Base-by-base conservation (phyloP, 1,140 invertebrate genomes). In the Lordiphosa stackelbergi region DNA sequence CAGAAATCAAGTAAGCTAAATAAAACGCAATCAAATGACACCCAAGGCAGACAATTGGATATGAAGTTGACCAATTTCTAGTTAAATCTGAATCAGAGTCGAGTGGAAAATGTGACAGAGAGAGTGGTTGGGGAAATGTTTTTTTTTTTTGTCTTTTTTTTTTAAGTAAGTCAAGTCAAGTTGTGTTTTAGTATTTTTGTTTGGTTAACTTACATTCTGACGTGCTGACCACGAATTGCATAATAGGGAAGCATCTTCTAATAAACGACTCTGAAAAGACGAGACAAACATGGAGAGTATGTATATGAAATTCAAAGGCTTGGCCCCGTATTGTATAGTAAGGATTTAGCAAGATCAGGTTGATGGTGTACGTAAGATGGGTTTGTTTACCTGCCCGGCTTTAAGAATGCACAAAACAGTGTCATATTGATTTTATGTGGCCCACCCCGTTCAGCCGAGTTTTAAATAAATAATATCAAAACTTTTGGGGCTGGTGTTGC, bases 151-250 rank as follows among this genome's bases (percentile, higher is more conserved):
- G 2, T 38, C 55, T 8, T 51, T 47, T 10, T 19, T 19, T 19
- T 19, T 19, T 19, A 2, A 19, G 19, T 19, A 19, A 19, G 19
- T 19, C 16, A 24, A 46, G n/a, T 13, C 35, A 36, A 11, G 19
- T 12, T 16, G 9, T 40, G 11, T 46, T 31, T 24, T 42, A 11
- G 57, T 36, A 34, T 46, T 56, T 53, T 37, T 53, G 36, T 59
- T 47, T 49, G 38, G 37, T 51, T 54, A 69, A 94, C 94, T 93
- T 91, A 95, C 94, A 89, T 95, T 95, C 88, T 95, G 94, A 88
- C 94, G 91, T 65, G 94, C 93, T 84, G 94, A 95, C 94, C 94
- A 95, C 36, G 94, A 94, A 90, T 95, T 95, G 91, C 94, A 95
- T 93, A 95, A 94, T 85, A 95, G 92, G 70, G 94, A 94, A 58